Percentiles rank a stretch among this genome's conserved stretches.
phyloP scores from a whole-genome alignment of 2,797 vertebrate species.

The Spea hammondii region DNA sequence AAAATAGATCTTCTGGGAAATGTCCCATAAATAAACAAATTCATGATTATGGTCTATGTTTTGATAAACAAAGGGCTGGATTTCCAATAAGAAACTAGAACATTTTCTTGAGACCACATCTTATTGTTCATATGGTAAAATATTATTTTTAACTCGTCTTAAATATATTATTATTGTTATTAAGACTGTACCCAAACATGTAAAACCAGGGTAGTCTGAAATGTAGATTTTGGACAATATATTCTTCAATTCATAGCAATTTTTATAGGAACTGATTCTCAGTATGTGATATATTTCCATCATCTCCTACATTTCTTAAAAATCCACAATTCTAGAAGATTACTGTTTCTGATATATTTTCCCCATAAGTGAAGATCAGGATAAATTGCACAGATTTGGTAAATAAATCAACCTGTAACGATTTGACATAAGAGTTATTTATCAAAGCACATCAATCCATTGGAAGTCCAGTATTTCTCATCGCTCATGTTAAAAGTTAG shows the following conservation, averaged over 20 bases:
- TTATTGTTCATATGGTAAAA: too few species aligned
- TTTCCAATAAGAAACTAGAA: too few species aligned
- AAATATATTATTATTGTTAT: too few species aligned
- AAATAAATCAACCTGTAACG: conserved; percentile 8
- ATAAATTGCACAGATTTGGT: conserved; percentile 21
- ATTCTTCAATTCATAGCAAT: background rate
- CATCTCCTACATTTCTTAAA: conserved; percentile 4
- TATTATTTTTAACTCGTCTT: too few species aligned
- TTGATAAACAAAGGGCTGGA: too few species aligned
- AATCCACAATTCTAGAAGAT: conserved; percentile 7
- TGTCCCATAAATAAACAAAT: too few species aligned
- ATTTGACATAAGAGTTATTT: background rate
- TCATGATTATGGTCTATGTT: too few species aligned
- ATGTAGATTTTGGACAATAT: too few species aligned
- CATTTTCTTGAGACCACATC: too few species aligned
- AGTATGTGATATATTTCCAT: conserved; percentile 11
- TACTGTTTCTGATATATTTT: background rate
- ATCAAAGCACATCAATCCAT: background rate
- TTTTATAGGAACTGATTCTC: conserved; percentile 10
- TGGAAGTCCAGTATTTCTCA: background rate
- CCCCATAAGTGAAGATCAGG: background rate
- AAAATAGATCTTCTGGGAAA: too few species aligned
- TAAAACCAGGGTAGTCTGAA: too few species aligned
- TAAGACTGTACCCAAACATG: too few species aligned
- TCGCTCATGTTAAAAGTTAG: background rate